Evolutionary conservation across 2,797 vertebrate species (phyloP).

Genomic region (Pipistrellus nathusii): DNA sequence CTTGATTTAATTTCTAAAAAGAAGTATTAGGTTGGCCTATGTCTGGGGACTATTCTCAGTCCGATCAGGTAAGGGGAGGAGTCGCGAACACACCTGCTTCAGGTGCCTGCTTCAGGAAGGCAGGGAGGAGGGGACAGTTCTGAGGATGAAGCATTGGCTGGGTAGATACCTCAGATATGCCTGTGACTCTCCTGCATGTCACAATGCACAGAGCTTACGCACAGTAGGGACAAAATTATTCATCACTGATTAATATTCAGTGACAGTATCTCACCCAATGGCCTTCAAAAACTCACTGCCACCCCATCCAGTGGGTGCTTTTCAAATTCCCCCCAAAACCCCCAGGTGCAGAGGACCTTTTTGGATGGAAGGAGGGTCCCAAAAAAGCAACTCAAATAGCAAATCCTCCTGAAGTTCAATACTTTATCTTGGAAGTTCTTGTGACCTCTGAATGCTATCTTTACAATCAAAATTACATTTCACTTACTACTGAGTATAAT

Average conservation of each 20-base stretch:
- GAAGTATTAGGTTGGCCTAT: neutral
- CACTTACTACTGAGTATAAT: neutral
- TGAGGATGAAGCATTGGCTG: neutral
- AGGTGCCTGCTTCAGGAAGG: neutral
- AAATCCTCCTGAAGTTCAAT: neutral
- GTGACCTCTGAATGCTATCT: neutral
- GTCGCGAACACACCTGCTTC: neutral
- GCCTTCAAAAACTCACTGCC: neutral
- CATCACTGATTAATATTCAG: neutral
- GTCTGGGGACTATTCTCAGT: neutral
- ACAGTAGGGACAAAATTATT: neutral
- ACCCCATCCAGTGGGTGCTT: neutral
- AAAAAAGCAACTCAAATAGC: neutral
- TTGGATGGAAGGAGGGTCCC: no score
- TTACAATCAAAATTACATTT: neutral
- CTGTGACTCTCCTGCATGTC: neutral
- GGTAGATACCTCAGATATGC: neutral
- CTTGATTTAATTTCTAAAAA: neutral
- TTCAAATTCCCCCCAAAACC: neutral
- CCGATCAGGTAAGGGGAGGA: neutral
- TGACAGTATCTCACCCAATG: neutral
- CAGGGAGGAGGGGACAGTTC: no score
- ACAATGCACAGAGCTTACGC: no score
- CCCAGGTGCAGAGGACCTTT: neutral
- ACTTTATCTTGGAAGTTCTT: neutral